A percentile compares a stretch with the other conserved stretches of the same genome.
Evolutionary conservation across 2,797 vertebrate genomes (phyloP).

Genomic region (Nothura maculosa): DNA sequence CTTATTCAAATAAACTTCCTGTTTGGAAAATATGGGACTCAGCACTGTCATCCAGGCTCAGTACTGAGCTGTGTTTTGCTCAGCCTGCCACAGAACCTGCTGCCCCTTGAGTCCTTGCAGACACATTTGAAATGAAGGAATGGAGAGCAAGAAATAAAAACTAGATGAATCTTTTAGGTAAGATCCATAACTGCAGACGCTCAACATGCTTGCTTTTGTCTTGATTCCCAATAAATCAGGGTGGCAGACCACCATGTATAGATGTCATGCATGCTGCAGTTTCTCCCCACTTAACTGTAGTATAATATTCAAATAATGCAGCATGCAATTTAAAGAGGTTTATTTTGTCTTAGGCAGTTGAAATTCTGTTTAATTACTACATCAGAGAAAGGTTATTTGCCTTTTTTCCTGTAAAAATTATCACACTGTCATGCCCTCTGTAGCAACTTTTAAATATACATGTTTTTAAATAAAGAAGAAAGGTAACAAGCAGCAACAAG

Average conservation of each 20-base stretch:
- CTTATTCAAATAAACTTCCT: neutral
- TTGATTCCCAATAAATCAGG: neutral
- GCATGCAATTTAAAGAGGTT: rapidly evolving
- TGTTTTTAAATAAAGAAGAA: neutral
- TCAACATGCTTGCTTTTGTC: neutral
- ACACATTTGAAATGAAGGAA: neutral
- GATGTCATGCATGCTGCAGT: neutral
- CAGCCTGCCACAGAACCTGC: neutral
- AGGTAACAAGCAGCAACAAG: neutral
- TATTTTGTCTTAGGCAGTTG: neutral
- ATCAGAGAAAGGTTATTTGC: neutral
- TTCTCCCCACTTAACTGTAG: neutral
- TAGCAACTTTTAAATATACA: neutral
- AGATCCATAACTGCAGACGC: neutral
- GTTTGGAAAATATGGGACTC: neutral
- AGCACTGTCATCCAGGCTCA: neutral
- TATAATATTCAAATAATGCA: neutral
- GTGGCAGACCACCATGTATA: neutral
- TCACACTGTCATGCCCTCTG: neutral
- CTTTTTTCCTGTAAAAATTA: neutral
- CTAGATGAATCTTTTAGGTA: neutral
- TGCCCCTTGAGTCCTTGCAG: neutral
- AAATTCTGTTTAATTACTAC: neutral
- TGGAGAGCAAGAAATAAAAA: neutral
- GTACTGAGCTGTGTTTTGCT: neutral